Evolutionary conservation across 35 echinoderm and acorn worm species (phyloP), one percentile per base, ranked within the genome.

Genomic region (Eucidaris tribuloides): DNA sequence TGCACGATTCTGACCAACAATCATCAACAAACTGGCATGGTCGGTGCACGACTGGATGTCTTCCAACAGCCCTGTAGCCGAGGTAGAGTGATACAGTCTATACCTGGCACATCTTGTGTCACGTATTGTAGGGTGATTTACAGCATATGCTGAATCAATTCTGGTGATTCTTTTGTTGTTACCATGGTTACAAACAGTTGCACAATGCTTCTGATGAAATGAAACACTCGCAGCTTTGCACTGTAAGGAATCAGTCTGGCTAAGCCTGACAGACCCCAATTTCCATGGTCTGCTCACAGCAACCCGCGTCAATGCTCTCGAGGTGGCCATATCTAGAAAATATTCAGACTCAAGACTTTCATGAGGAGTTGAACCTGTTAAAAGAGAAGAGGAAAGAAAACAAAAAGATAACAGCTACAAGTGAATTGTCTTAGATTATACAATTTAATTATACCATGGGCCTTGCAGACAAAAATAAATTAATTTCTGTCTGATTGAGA

Each of bases 1-100:
- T 43, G 68, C 68, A 33, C 68, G 68, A 74, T 74, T 74, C 68
- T 74, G 68, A 25, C 68, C 68, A 38, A 74, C n/a, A 22, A 44
- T 17, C 68, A 74, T 74, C 28, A 74, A 40, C 3, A 74, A n/a
- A 40, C 37, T 74, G 13, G 41, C 37, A 25, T 74, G 68, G 37
- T 74, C 68, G 22, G 20, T 25, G 25, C 68, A 74, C 7, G 68
- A 38, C 25, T 74, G 37, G 37, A 74, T 74, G 68, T 74, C 68
- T 74, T 74, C 68, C n/a, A 74, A 40, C n/a, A 74, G 19, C 40
- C 68, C 68, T 11, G 44, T n/a, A 41, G 34, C 13, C 9, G 37
- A 74, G 19, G 68, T 42, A 20, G 68, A 42, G 38, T 74, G 68
- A 41, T 42, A 74, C 35, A 42, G 22, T 44, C 11, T 41, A n/a